phyloP scores from a whole-genome alignment of 2,113 vertebrate species.

The Takifugu bimaculatus region DNA sequence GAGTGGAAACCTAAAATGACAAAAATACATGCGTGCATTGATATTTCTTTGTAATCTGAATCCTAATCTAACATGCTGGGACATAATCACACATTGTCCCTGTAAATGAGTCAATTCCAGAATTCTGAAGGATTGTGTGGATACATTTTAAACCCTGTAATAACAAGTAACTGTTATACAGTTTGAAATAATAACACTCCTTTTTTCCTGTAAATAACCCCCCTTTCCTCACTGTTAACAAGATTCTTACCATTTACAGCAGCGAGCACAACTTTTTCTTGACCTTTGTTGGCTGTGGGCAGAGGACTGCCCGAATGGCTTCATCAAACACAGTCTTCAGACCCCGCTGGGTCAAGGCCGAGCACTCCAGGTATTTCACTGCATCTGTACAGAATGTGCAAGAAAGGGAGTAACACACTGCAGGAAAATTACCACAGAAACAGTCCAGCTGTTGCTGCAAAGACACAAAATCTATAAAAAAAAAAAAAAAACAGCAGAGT shows the following conservation, averaged over 20 bases:
- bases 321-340: too few relatives aligned
- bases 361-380: constrained; percentile 91
- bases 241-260: constrained; percentile 72
- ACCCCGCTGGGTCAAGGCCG: constrained; percentile 88
- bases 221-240: background rate
- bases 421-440: background rate
- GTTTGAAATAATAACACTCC: too few relatives aligned
- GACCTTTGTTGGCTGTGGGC: constrained; percentile 79
- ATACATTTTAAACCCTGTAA: too few relatives aligned
- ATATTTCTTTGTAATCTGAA: too few relatives aligned
- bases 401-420: background rate
- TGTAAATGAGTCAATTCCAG: too few relatives aligned
- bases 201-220: background rate
- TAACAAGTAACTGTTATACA: too few relatives aligned
- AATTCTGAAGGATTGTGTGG: too few relatives aligned
- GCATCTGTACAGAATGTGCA: constrained; percentile 69
- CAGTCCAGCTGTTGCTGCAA: background rate
- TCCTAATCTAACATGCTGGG: too few relatives aligned
- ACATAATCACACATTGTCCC: too few relatives aligned
- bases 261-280: constrained; percentile 79
- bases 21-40: background rate
- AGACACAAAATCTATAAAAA: background rate
- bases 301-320: too few relatives aligned
- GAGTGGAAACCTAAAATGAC: background rate
- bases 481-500: too few relatives aligned